These are phyloP conservation scores for Stegodyphus dumicola DNA, from an alignment of 1,140 invertebrate genomes.

Conservation along the genomic window DNA sequence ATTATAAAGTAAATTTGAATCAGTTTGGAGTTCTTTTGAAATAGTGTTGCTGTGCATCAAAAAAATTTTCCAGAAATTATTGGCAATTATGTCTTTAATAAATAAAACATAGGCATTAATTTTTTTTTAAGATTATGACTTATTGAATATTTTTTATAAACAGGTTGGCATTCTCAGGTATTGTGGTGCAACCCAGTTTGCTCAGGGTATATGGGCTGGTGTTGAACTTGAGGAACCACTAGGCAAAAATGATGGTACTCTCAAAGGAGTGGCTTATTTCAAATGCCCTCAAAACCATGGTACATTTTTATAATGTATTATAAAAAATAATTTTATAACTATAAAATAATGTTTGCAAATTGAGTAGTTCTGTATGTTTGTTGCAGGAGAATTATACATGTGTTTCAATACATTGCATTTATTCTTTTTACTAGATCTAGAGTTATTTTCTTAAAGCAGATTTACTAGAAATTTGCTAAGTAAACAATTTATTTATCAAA, in stretches of 20 bases:
- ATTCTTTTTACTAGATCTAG: no score
- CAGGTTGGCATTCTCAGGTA: slow-evolving; percentile 66
- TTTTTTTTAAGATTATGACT: background rate
- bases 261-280: slow-evolving; percentile 71
- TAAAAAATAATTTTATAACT: no score
- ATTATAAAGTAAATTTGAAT: no score
- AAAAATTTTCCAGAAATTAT: background rate
- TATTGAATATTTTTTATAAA: background rate
- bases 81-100: background rate
- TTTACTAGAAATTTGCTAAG: no score
- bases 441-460: no score
- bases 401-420: no score
- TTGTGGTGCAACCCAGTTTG: slow-evolving; percentile 72
- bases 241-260: slow-evolving; percentile 74
- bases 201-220: slow-evolving; percentile 72
- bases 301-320: slow-evolving; percentile 2
- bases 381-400: no score
- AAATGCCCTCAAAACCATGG: slow-evolving; percentile 63
- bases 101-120: background rate
- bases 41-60: no score
- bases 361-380: no score
- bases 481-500: no score
- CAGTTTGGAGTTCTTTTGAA: no score
- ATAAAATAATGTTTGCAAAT: no score
- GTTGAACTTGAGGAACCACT: slow-evolving; percentile 71